Base-by-base conservation (phyloP, 2,888 invertebrate genomes). In the Campopleginae sp. region DNA sequence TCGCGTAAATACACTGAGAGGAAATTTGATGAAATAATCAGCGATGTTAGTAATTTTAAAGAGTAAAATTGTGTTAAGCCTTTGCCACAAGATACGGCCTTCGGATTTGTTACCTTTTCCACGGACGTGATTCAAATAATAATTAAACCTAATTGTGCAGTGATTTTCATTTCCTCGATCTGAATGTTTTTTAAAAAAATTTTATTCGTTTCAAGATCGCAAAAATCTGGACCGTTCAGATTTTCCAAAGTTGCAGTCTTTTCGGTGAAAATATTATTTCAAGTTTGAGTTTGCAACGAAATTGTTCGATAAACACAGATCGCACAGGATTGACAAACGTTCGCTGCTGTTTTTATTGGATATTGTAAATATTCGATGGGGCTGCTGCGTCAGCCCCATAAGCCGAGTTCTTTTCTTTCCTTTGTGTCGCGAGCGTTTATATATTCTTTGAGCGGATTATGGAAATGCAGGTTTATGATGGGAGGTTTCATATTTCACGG, bases 1-100 rank as follows among this genome's bases (percentile, higher is more conserved):
- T 27, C 46, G 14, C 6, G 48, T 63, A 75, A 75, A 75, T 63
- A 63, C 75, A 19, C 42, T 19, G 75, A 75, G 46, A 75, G 75
- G 46, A 61, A 75, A 75, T 75, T 63, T 75, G 46, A 63, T 75
- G 63, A 61, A 61, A 75, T 63, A 46, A 75, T 33, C 75, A 46
- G 46, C n/a, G 75, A 27, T 42, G 19, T 10, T 31, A 46, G 14
- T 12, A 27, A 63, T 61, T 19, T 42, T 5, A 12, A 48, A 48
- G n/a, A 19, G 12, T 71, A 33, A 33, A n/a, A 51, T 19, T 33
- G 48, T 46, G 2, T 8, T 48, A 27, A 6, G n/a, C 6, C 8
- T 38, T 17, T 31, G 8, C n/a, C 48, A 33, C 31, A 71, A 33
- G 31, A 8, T 48, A 10, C n/a, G 27, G 19, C 48, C 12, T 31